phyloP scores from a whole-genome alignment of 1,140 invertebrate genomes.

The Eurosta solidaginis region DNA sequence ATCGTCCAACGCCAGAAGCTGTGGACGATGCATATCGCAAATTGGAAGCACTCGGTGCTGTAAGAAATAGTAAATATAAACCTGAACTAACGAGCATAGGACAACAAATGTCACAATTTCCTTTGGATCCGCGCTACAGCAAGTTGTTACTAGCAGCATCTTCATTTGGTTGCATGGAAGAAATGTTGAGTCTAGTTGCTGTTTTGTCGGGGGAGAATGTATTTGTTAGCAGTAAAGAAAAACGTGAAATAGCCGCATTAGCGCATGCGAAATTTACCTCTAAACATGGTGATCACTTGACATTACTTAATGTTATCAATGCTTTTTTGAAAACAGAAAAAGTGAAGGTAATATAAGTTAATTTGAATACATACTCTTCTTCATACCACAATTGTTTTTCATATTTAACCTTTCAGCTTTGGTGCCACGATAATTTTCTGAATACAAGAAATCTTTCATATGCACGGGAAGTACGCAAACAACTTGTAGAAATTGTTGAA shows the following conservation, averaged over 20 bases:
- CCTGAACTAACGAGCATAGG: constrained; percentile 75
- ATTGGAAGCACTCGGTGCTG: constrained; percentile 75
- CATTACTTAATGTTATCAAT: constrained; percentile 86
- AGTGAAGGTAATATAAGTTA: constrained; percentile 67
- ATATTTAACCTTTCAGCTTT: constrained; percentile 67
- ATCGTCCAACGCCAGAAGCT: constrained; percentile 77
- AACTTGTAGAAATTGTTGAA: constrained; percentile 79
- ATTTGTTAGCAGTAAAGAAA: constrained; percentile 62
- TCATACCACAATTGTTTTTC: neutral
- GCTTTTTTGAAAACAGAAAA: constrained; percentile 74
- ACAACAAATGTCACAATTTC: constrained; percentile 86
- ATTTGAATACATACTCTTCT: neutral
- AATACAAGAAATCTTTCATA: constrained; percentile 84
- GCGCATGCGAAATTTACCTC: constrained; percentile 82
- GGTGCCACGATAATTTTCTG: constrained; percentile 90
- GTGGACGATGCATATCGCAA: constrained; percentile 71
- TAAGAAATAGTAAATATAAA: constrained; percentile 62
- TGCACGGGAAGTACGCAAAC: constrained; percentile 79
- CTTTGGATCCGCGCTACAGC: constrained; percentile 88
- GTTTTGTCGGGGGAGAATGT: constrained; percentile 68
- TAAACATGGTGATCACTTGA: constrained; percentile 90
- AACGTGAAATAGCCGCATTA: constrained; percentile 70
- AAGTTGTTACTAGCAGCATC: constrained; percentile 81
- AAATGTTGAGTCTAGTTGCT: constrained; percentile 69
- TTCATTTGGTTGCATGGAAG: constrained; percentile 82